phyloP scores from a whole-genome alignment of 2,797 vertebrate species.

The Hemibagrus guttatus region DNA sequence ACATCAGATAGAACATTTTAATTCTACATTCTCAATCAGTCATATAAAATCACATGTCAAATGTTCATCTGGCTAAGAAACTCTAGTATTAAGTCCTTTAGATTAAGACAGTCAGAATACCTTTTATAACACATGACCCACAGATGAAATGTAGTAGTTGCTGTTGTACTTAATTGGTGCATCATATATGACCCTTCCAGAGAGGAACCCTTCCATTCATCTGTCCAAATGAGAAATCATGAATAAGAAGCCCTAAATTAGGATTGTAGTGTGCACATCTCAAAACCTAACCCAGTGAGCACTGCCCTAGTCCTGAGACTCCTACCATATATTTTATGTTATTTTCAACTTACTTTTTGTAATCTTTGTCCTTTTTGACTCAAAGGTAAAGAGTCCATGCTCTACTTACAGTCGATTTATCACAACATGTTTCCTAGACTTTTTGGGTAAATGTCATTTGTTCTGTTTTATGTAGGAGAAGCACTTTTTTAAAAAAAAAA shows the following conservation, averaged over 20 bases:
- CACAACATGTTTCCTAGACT: neutral
- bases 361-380: neutral
- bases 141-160: neutral
- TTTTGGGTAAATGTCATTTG: neutral
- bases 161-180: neutral
- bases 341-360: slow-evolving; percentile 1
- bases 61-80: neutral
- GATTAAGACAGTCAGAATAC: neutral
- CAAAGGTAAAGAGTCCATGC: neutral
- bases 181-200: neutral
- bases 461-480: neutral
- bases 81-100: neutral
- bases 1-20: neutral
- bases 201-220: neutral
- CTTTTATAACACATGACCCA: neutral
- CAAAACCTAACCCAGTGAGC: neutral
- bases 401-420: neutral
- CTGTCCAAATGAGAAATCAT: neutral
- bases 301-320: neutral
- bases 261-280: neutral
- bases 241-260: neutral
- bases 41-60: neutral
- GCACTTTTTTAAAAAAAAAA: no score
- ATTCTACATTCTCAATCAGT: neutral
- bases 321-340: neutral